Evolutionary conservation across 1,140 invertebrate genomes (phyloP), one percentile per base, ranked within the genome.

Genomic region (Sycophila sp.): DNA sequence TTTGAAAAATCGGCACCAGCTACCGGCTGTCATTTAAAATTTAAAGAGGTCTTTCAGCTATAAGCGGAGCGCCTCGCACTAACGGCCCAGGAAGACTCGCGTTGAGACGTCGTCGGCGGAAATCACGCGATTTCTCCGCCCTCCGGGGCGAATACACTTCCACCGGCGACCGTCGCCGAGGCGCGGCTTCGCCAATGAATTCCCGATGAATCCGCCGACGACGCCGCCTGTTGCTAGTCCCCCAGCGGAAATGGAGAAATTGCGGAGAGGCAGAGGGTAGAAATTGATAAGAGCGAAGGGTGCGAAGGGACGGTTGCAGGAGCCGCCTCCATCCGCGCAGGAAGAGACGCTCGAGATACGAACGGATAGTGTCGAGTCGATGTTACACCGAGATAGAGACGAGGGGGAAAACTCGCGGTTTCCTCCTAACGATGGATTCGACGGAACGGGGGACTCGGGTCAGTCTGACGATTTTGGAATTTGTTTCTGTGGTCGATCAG

Each of bases 241-340:
- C 30, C 1, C 15, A 3, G 0, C 11, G 49, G 34, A 40, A 65
- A 40, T 19, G 13, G 22, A 42, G 58, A 30, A 38, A 32, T 30
- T 13, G 51, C 8, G 22, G 2, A 55, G 0, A 24, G 11, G 1
- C n/a, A 11, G 32, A 66, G 15, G 11, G 1, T 10, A 11, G 32
- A 66, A 66, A 66, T 55, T 66, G 47, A 64, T 40, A 65, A 65
- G 22, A 40, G 22, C 2, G 11, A n/a, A n/a, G n/a, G n/a, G n/a
- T n/a, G n/a, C n/a, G n/a, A n/a, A n/a, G n/a, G n/a, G n/a, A n/a
- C n/a, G n/a, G n/a, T n/a, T n/a, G n/a, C n/a, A n/a, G n/a, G n/a
- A n/a, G n/a, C n/a, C n/a, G n/a, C n/a, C n/a, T n/a, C n/a, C n/a
- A n/a, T n/a, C n/a, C n/a, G n/a, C n/a, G n/a, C n/a, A n/a, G n/a